A percentile compares a stretch with the other conserved stretches of the same genome.
phyloP scores from a whole-genome alignment of 2,113 vertebrate species.

The Centropus bengalensis region DNA sequence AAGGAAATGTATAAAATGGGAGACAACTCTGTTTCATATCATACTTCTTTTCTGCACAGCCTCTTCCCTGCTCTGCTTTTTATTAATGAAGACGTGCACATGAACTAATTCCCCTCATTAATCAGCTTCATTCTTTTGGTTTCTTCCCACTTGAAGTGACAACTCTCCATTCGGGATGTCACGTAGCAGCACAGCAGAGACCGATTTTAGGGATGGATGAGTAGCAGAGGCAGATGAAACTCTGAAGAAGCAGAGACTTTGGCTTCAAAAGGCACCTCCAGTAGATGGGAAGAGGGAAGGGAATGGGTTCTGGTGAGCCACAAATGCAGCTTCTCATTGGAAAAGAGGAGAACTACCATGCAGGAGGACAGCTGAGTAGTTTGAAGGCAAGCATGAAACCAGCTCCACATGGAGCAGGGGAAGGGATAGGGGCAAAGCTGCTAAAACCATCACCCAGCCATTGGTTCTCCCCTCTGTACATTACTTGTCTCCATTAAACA shows the following conservation, averaged over 20 bases:
- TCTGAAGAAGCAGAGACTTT: background rate
- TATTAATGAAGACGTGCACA: constrained; percentile 63
- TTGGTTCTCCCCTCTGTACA: background rate
- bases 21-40: constrained; percentile 6
- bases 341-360: background rate
- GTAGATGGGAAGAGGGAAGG: background rate
- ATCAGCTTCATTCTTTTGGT: constrained; percentile 46
- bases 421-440: background rate
- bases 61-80: constrained; percentile 37
- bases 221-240: background rate
- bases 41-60: background rate
- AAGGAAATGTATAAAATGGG: constrained; percentile 4
- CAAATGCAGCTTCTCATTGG: background rate
- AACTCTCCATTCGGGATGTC: background rate
- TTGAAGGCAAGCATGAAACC: background rate
- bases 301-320: background rate
- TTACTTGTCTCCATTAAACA: background rate
- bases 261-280: background rate
- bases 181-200: background rate
- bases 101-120: constrained; percentile 46
- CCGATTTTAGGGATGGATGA: background rate
- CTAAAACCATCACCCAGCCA: background rate
- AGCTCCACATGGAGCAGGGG: background rate
- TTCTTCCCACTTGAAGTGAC: constrained; percentile 37
- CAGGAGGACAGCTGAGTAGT: background rate